phyloP scores from a whole-genome alignment of 2,797 vertebrate species.

The Brotula barbata region DNA sequence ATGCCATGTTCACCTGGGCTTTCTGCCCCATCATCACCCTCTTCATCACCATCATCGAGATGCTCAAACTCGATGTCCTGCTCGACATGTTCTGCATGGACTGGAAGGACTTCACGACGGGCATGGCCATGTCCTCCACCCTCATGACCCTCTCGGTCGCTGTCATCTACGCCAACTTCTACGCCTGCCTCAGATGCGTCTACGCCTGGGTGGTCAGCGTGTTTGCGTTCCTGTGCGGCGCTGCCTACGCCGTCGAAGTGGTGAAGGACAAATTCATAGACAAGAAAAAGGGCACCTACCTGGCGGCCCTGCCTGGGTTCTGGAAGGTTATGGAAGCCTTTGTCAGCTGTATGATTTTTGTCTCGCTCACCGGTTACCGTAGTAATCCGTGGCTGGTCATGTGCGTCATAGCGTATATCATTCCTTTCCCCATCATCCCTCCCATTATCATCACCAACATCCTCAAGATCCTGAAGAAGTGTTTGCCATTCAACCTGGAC shows the following conservation, averaged over 20 bases:
- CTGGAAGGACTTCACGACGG: conserved; percentile 80
- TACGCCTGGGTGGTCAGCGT: conserved; percentile 71
- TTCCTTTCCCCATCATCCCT: conserved; percentile 82
- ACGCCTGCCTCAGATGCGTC: conserved; percentile 51
- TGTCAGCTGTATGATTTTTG: conserved; percentile 83
- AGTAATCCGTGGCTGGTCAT: conserved; percentile 58
- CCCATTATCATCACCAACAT: conserved; percentile 82
- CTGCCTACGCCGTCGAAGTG: conserved; percentile 77
- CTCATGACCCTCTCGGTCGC: conserved; percentile 82
- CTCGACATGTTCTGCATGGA: conserved; percentile 64
- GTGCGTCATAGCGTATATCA: conserved; percentile 78
- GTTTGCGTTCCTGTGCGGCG: conserved; percentile 73
- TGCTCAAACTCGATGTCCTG: conserved; percentile 68
- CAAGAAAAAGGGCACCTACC: conserved; percentile 73
- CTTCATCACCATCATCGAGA: conserved; percentile 79
- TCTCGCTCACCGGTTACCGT: conserved; percentile 70
- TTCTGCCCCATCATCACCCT: conserved; percentile 81
- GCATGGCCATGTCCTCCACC: conserved; percentile 82
- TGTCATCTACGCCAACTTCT: conserved; percentile 78
- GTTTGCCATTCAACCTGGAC: conserved; percentile 78
- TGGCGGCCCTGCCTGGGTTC: conserved; percentile 81
- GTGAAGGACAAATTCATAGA: conserved; percentile 71
- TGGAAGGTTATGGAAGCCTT: conserved; percentile 85
- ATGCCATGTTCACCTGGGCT: conserved; percentile 85
- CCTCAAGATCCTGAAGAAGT: conserved; percentile 73